These are phyloP conservation scores for Steromphala cineraria DNA, from an alignment of 2,888 invertebrate genomes.

Conservation along the genomic window DNA sequence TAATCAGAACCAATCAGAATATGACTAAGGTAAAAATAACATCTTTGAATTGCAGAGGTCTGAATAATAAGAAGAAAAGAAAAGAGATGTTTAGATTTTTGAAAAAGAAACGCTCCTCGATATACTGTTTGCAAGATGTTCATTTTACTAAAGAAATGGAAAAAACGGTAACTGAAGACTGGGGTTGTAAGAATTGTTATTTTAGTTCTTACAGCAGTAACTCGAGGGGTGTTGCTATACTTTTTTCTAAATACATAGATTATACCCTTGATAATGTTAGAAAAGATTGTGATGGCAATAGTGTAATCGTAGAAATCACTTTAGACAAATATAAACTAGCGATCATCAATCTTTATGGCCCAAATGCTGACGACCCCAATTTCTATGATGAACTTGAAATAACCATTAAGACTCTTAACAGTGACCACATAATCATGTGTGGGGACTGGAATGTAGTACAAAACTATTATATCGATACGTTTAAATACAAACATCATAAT, in stretches of 20 bases:
- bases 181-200: background rate
- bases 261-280: background rate
- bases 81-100: too few species aligned
- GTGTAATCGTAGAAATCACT: background rate
- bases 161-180: background rate
- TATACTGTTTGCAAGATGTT: too few species aligned
- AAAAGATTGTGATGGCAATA: background rate
- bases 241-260: background rate
- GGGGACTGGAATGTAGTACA: slow-evolving; percentile 23
- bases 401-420: background rate
- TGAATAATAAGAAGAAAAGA: too few species aligned
- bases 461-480: background rate
- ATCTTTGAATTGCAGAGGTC: too few species aligned
- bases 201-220: background rate
- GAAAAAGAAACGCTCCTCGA: too few species aligned
- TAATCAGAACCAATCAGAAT: too few species aligned
- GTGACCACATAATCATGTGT: slow-evolving; percentile 4
- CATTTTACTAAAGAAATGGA: background rate
- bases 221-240: background rate
- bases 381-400: slow-evolving; percentile 11
- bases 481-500: slow-evolving; percentile 10
- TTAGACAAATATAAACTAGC: background rate
- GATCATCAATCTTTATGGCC: slow-evolving; percentile 24
- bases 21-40: too few species aligned
- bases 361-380: slow-evolving; percentile 21